Conservation (phyloP, 1,140 invertebrate species). For the Rhopalosiphum padi region DNA sequence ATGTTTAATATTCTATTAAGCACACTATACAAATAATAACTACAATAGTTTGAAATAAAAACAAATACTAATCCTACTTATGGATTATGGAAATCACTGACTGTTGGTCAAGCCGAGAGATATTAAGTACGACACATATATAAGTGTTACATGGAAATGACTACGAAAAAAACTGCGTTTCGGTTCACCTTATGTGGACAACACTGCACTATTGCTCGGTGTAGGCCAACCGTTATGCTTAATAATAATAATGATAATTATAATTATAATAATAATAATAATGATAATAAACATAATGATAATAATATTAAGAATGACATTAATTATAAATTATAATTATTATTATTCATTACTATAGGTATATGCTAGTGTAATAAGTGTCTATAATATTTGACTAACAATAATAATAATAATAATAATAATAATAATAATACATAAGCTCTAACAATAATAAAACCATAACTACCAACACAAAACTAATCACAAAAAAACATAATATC, state of each 20-base stretch:
- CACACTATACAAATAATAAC: constrained; percentile 39
- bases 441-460: constrained; percentile 31
- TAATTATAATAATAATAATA: not conserved
- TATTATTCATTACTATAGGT: not conserved
- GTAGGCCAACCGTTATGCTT: not conserved
- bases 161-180: constrained; percentile 32
- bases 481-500: constrained; percentile 20
- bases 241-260: constrained; percentile 8
- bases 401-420: constrained; percentile 42
- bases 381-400: constrained; percentile 36
- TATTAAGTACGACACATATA: constrained; percentile 21
- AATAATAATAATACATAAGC: constrained; percentile 32
- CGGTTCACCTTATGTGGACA: not conserved
- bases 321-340: not conserved
- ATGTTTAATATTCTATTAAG: constrained; percentile 40
- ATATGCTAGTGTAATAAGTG: constrained; percentile 31
- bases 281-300: constrained; percentile 22
- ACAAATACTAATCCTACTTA: constrained; percentile 36
- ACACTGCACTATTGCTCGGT: not conserved
- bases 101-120: not conserved
- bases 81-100: constrained; percentile 25
- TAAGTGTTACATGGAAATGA: constrained; percentile 35
- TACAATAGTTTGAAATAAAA: constrained; percentile 40
- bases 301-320: constrained; percentile 33
- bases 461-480: constrained; percentile 38